Evolutionary conservation across 2,797 vertebrate genomes (phyloP), one percentile per base, ranked within the genome.

Genomic region (Spinibarbus caldwelli): DNA sequence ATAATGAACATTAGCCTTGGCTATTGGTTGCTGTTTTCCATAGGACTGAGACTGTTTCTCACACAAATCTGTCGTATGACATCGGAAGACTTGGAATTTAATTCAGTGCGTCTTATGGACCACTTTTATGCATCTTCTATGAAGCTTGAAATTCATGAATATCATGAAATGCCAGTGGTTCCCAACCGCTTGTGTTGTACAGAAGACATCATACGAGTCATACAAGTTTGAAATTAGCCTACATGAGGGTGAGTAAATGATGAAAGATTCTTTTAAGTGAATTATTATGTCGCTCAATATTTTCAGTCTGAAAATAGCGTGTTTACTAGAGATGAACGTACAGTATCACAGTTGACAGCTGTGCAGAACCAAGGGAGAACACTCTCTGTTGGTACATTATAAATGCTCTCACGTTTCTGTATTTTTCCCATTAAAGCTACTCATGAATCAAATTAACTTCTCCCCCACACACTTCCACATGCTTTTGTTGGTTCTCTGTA

Each of bases 391-490:
- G 86, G 85, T 90, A 85, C 90, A 93, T 93, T 92, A 92, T 91
- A 89, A 90, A 91, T 89, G 89, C 89, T 91, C 89, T 91, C 92
- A 94, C 82, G 92, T 93, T 91, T 92, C 91, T 82, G 84, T 88
- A 92, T 94, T 92, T 93, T 92, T 92, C 90, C 91, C 88, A 94
- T 95, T 94, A 94, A 93, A 95, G 93, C 91, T 92, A 91, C 90
- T 93, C 91, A 92, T 93, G 92, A 94, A 93, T 94, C 92, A 95
- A 95, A 95, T 95, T 91, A 93, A 89, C 91, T 91, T 91, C 91
- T 70, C 54, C 47, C 73, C 59, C 17, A 11, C 41, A 66, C 57
- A 78, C 76, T n/a, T n/a, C n/a, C n/a, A n/a, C n/a, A n/a, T n/a
- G n/a, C n/a, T n/a, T n/a, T n/a, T n/a, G n/a, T n/a, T n/a, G n/a